Evolutionary conservation across 2,113 vertebrate genomes (phyloP).

Genomic region (Ophthalmolycus amberensis): DNA sequence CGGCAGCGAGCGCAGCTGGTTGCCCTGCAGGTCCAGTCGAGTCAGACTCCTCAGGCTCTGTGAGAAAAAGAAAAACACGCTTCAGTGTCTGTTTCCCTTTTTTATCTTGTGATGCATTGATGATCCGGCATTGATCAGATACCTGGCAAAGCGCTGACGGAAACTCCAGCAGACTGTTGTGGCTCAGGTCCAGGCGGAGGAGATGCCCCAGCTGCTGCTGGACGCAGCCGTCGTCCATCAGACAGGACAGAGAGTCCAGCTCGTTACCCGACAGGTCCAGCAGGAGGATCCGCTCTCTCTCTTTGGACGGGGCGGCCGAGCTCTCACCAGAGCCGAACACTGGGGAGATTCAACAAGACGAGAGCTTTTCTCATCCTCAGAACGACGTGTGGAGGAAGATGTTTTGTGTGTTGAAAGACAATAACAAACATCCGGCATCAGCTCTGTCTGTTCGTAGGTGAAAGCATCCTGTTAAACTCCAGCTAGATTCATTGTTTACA

Average conservation of each 20-base stretch:
- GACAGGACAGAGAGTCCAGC: conserved; percentile 86
- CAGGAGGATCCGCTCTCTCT: conserved; percentile 89
- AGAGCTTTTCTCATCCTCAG: no score
- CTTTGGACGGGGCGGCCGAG: conserved; percentile 80
- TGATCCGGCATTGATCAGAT: background rate
- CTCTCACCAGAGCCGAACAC: conserved; percentile 77
- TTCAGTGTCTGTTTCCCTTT: rapidly evolving
- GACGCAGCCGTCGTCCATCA: conserved; percentile 84
- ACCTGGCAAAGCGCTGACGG: conserved; percentile 91
- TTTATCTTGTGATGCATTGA: background rate
- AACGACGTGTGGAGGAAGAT: background rate
- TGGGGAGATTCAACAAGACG: conserved; percentile 19
- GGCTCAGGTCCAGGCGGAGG: conserved; percentile 90
- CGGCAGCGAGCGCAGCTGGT: conserved; percentile 87
- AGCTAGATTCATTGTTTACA: no score
- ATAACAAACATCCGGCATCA: no score
- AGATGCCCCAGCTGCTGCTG: conserved; percentile 87
- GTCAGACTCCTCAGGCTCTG: conserved; percentile 90
- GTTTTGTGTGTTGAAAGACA: no score
- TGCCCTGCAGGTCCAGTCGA: conserved; percentile 93
- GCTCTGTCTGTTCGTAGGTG: no score
- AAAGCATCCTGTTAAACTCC: no score
- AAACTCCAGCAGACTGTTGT: conserved; percentile 88
- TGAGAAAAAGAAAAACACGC: background rate
- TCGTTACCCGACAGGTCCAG: conserved; percentile 96